Base-by-base conservation (phyloP, 2,888 invertebrate species). In the Mythimna impura region DNA sequence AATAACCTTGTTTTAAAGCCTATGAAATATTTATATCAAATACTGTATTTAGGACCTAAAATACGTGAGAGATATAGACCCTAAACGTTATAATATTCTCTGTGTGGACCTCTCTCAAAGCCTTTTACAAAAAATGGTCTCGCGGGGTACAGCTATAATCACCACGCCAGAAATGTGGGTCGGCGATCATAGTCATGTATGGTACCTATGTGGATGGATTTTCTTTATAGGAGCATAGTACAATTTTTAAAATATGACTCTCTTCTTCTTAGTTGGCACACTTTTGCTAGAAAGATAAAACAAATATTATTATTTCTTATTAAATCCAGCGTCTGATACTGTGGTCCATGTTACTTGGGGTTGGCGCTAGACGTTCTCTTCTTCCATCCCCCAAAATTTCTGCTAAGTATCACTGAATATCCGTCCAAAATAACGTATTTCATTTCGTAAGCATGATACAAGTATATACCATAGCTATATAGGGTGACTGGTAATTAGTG, bases 401-500 rank as follows among this genome's bases (percentile, higher is more conserved):
- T n/a, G 20, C 1, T 52, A 57, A 66, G 69, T 40, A 67, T 17
- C 10, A 40, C 9, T 0, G 25, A 50, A 78, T 63, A 71, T 65
- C n/a, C 57, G 7, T 22, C 34, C 8, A 71, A 67, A 79, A 66
- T 68, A 74, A 50, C 20, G 6, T 66, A 68, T 43, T 20, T 71
- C 71, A 78, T 61, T 71, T 9, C 69, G 57, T 75, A 81, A 81
- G 72, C 67, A 65, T 65, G 62, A 64, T 50, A 68, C 40, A 78
- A 73, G 65, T 80, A 66, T 66, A 66, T 64, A 71, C 71, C 69
- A 62, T 43, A 43, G 67, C 54, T 34, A n/a, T n/a, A n/a, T n/a
- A n/a, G n/a, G n/a, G n/a, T n/a, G n/a, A n/a, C n/a, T n/a, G n/a
- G n/a, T n/a, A n/a, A n/a, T n/a, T n/a, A n/a, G n/a, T n/a, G n/a